Evolutionary conservation across 1,140 invertebrate genomes (phyloP).

Genomic region (Papilio glaucus): DNA sequence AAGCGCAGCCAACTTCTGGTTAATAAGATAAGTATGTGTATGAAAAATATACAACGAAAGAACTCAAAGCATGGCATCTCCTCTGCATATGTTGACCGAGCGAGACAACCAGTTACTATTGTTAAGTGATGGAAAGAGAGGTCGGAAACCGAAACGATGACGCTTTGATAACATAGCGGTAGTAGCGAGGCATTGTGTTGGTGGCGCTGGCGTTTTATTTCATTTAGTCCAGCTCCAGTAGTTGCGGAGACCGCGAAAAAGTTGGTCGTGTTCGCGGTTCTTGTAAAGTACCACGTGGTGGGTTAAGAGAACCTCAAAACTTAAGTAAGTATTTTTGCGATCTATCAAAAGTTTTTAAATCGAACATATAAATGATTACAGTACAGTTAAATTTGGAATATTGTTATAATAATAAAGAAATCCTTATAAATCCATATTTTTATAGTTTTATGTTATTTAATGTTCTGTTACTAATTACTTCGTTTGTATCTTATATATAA

Average conservation of each 20-base stretch:
- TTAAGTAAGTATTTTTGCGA: constrained; percentile 58
- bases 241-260: constrained; percentile 67
- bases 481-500: background rate
- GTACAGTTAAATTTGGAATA: background rate
- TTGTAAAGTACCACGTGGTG: constrained; percentile 68
- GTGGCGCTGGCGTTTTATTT: constrained; percentile 30
- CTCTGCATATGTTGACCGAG: constrained; percentile 8
- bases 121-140: constrained; percentile 7
- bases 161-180: constrained; percentile 42
- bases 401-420: background rate
- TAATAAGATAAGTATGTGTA: background rate
- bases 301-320: constrained; percentile 57
- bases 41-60: constrained; percentile 9
- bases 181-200: constrained; percentile 23
- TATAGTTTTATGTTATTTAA: constrained; percentile 8
- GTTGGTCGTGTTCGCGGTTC: constrained; percentile 50
- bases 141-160: constrained; percentile 44
- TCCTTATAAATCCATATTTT: background rate
- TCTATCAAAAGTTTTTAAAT: constrained; percentile 27
- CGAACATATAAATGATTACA: background rate
- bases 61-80: constrained; percentile 20
- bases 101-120: background rate
- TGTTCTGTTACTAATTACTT: background rate
- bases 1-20: constrained; percentile 24
- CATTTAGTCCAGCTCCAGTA: too few species aligned